Evolutionary conservation across 2,113 vertebrate genomes (phyloP).

Genomic region (Vanacampus margaritifer): DNA sequence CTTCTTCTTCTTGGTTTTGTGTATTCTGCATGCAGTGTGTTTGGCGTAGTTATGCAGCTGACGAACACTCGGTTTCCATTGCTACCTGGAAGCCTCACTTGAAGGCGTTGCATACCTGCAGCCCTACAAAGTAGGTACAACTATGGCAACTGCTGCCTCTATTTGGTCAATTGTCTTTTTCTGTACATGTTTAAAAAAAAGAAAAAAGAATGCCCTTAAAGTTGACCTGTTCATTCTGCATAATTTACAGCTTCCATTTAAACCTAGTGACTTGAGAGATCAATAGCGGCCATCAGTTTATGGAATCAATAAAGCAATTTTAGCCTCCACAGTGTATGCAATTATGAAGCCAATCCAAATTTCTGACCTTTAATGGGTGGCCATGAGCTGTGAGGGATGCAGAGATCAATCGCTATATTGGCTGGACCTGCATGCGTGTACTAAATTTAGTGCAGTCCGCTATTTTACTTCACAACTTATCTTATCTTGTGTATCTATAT

Average conservation of each 20-base stretch:
- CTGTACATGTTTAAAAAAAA: not conserved
- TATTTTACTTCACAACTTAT: not conserved
- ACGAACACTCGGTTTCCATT: slow-evolving; percentile 99
- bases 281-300: slow-evolving; percentile 5
- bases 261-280: not conserved
- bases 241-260: not conserved
- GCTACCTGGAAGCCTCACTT: slow-evolving; percentile 99
- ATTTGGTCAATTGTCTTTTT: slow-evolving; percentile 38
- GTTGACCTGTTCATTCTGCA: not conserved
- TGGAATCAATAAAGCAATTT: slow-evolving; percentile 9
- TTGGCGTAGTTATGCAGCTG: slow-evolving; percentile 99
- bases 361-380: slow-evolving; percentile 1
- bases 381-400: not conserved
- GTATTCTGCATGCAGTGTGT: slow-evolving; percentile 90
- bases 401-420: not conserved
- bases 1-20: slow-evolving; percentile 38
- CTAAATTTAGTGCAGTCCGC: slow-evolving; percentile 1
- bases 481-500: no score
- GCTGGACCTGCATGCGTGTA: not conserved
- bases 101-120: slow-evolving; percentile 99
- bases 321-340: not conserved
- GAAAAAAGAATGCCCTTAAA: not conserved
- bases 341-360: slow-evolving; percentile 8
- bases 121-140: slow-evolving; percentile 97
- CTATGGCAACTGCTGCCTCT: slow-evolving; percentile 75